Evolutionary conservation across 2,797 vertebrate genomes (phyloP).

Genomic region (Cirrhinus mrigala): DNA sequence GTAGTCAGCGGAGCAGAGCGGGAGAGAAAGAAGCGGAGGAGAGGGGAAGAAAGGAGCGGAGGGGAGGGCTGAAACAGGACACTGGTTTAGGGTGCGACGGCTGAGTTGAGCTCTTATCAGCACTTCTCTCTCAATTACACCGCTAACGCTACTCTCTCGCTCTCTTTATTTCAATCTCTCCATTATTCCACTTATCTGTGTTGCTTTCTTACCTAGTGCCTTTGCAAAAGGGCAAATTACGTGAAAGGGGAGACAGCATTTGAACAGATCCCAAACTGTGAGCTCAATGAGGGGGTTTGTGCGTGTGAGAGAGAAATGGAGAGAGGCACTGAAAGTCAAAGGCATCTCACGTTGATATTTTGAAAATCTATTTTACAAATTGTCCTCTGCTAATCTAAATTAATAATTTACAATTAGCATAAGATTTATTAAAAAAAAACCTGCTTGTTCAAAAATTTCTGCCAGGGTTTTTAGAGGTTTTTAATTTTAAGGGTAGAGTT

Average conservation of each 20-base stretch:
- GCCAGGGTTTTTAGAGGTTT: not conserved
- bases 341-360: not conserved
- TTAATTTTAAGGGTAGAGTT: no score
- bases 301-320: not conserved
- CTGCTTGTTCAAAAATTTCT: no score
- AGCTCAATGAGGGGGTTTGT: constrained; percentile 4
- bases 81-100: constrained; percentile 50
- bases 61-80: constrained; percentile 37
- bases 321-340: not conserved
- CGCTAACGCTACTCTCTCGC: constrained; percentile 59
- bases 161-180: constrained; percentile 49
- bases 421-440: not conserved
- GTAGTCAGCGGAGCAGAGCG: constrained; percentile 53
- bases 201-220: constrained; percentile 46
- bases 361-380: not conserved
- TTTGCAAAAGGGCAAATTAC: constrained; percentile 52
- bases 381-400: not conserved
- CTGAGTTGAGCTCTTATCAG: constrained; percentile 65
- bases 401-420: not conserved
- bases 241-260: constrained; percentile 46
- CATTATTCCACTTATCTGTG: constrained; percentile 45
- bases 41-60: constrained; percentile 27
- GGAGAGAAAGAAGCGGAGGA: constrained; percentile 37
- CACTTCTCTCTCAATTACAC: constrained; percentile 65
- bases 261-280: constrained; percentile 27